Base-by-base conservation (phyloP, 2,113 vertebrate genomes). In the Daphoenositta chrysoptera region DNA sequence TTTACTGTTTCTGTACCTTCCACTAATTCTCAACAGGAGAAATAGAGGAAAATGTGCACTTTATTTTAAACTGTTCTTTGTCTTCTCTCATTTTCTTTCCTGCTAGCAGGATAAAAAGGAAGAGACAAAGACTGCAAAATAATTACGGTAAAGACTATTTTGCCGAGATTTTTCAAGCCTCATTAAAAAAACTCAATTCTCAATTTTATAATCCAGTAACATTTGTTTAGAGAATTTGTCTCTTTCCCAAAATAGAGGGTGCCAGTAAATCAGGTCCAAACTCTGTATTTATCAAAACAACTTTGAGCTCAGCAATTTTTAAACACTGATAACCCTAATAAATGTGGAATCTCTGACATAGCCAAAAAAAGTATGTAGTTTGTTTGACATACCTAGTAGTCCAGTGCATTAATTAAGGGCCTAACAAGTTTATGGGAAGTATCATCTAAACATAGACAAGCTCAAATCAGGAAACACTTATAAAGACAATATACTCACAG, bases 221-320 rank as follows among this genome's bases (percentile, higher is more conserved):
- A 73, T 82, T 96, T 94, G 56, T 87, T 94, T 69, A 61, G 70
- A 96, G 84, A 95, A 77, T 80, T 27, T 50, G n/a, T 69, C 35
- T 69, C 66, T 72, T 73, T 57, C 50, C 35, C 45, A 78, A 72
- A 85, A 78, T 31, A 82, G 70, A 78, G 15, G 13, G 51, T 89
- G 60, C 65, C 89, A 93, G 45, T 71, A 85, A 85, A 69, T 58
- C 6, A 2, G 9, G 31, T 65, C 89, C 53, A 89, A 83, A 79
- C 19, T 58, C 42, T 83, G 78, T 42, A 76, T 94, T 89, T 87
- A 93, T 76, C 78, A 96, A 93, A 94, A 65, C 3, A 11, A 45
- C 57, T 92, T 64, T 8, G 12, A 91, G 33, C 87, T 85, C 77
- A 79, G 61, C 75, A 91, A 45, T 91, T 91, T 91, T 69, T 88